Base-by-base conservation (phyloP, 2,888 invertebrate genomes). In the Dolichomitus sp. region DNA sequence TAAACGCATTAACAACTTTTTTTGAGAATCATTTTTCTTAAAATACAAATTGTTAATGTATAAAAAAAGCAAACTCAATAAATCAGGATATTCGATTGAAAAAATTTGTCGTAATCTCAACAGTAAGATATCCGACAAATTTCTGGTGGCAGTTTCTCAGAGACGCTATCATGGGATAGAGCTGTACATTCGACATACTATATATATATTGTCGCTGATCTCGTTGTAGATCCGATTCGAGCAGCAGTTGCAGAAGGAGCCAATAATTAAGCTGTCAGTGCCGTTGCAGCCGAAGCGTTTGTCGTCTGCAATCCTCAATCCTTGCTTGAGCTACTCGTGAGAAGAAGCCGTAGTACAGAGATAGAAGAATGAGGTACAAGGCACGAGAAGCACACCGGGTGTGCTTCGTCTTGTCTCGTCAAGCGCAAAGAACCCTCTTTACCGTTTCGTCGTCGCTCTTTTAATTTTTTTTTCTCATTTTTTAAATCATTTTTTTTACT, bases 241-340 rank as follows among this genome's bases (percentile, higher is more conserved):
- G 63, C 37, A 59, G 48, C 50, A 68, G 33, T 11, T 48, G 69
- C 69, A 65, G 75, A 69, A 57, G 45, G 65, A 80, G 80, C 80
- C 80, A 70, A 80, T 75, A 70, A 80, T 81, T 76, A 81, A 81
- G 57, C 80, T 80, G 80, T 80, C 80, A 80, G 37, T 75, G n/a
- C 69, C 69, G 70, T 70, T 40, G 69, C 74, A 42, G 37, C 54
- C 37, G 37, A 37, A 9, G 37, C 37, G 37, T 17, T 69, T 4
- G 57, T 57, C 30, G 57, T 54, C 40, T 40, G 69, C 61, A 19
- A 63, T 63, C 75, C 50, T 74, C 61, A 50, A 80, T 75, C 57
- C 75, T 75, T 63, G 68, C 45, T 69, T 59, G 59, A 57, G 73
- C 37, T 63, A 68, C 73, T 7, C 52, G 6, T 37, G 52, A 37